Base-by-base conservation (phyloP, 2,113 vertebrate species). In the Syrmaticus mikado region DNA sequence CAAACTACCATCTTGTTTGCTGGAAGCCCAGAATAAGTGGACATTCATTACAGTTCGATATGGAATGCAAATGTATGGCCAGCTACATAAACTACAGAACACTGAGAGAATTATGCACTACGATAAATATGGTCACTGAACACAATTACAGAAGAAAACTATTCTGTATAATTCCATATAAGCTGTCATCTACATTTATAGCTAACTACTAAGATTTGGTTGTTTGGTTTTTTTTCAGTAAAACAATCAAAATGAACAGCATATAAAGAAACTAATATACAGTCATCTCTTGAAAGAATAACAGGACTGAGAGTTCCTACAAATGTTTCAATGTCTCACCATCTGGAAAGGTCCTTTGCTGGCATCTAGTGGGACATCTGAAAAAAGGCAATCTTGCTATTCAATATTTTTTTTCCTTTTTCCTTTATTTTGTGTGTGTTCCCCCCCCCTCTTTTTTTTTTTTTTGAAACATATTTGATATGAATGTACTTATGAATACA, bases 341-440 rank as follows among this genome's bases (percentile, higher is more conserved):
- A 17, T 57, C 86, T 76, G 55, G 62, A 66, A 72, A 90, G 84
- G 95, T 85, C 95, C 97, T 97, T 96, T 98, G 96, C 97, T 97
- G 97, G 94, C 97, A 97, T 91, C 97, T 98, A 92, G 97, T 94
- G 97, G 97, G 76, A 67, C 81, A 75, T 84, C 0, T 61, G 34
- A 79, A 93, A 95, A 93, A 96, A 90, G 40, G 82, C 75, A 88
- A 61, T 27, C 81, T 58, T 77, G 43, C 87, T 81, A 22, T 88
- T 55, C 38, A 77, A 58, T 38, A 64, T 57, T 30, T 13, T 67
- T 16, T 21, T 68, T 60, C 48, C 24, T 6, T 30, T 30, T 14
- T 38, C 14, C 15, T 27, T 64, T 43, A 43, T 16, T 62, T 17
- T 11, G 13, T 27, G 8, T 19, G 18, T 40, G 40, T 27, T 27